These are phyloP conservation scores for Pleuronectes platessa DNA, from an alignment of 2,113 vertebrate genomes.

Conservation along the genomic window DNA sequence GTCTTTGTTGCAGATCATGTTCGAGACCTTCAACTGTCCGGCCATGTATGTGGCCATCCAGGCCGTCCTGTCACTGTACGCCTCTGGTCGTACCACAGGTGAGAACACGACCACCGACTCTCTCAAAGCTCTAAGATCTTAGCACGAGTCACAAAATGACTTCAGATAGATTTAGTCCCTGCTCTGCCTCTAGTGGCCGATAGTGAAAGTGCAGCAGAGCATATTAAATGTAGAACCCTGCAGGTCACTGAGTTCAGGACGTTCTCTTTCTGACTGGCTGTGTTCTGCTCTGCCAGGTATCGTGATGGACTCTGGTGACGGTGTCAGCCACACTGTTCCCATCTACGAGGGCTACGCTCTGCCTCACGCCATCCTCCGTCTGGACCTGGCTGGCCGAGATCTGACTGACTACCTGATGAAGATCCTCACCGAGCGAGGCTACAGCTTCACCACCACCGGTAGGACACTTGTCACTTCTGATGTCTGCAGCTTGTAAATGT, in stretches of 20 bases:
- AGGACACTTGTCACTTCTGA: constrained; percentile 3
- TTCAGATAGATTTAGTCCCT: too few relatives aligned
- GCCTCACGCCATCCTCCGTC: constrained; percentile 92
- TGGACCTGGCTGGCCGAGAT: constrained; percentile 93
- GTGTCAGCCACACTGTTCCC: constrained; percentile 94
- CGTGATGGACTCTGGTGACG: constrained; percentile 93
- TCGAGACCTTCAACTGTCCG: constrained; percentile 95
- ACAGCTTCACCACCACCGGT: constrained; percentile 92
- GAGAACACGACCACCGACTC: constrained; percentile 48
- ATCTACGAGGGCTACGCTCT: constrained; percentile 92
- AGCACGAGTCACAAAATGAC: too few relatives aligned
- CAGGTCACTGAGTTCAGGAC: neutral
- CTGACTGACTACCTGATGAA: constrained; percentile 97
- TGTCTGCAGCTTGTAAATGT: too few relatives aligned
- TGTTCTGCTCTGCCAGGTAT: constrained; percentile 77
- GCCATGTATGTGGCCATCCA: constrained; percentile 99
- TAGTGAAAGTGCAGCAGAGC: too few relatives aligned
- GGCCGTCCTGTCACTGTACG: constrained; percentile 96
- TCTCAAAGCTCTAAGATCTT: too few relatives aligned
- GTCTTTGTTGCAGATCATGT: constrained; percentile 90
- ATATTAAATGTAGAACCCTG: too few relatives aligned
- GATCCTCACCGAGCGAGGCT: constrained; percentile 92
- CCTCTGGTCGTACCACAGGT: constrained; percentile 97
- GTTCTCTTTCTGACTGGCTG: neutral
- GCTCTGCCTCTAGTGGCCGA: too few relatives aligned